These are phyloP conservation scores for Lacanobia oleracea DNA, from an alignment of 2,888 invertebrate genomes.

Conservation along the genomic window DNA sequence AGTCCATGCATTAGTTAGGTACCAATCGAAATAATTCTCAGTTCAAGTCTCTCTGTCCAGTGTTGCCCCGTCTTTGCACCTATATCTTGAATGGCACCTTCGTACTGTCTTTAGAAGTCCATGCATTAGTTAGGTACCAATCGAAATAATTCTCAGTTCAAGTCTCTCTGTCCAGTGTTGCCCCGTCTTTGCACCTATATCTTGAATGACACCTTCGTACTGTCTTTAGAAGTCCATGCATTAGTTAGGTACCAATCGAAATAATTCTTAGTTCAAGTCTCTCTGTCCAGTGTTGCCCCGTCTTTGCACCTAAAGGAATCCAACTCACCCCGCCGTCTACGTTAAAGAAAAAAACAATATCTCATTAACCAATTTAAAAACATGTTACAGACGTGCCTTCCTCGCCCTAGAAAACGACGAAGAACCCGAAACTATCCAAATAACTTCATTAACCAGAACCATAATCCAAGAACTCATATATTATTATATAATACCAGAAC, in stretches of 20 bases:
- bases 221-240: not conserved
- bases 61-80: not conserved
- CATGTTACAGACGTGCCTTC: constrained; percentile 28
- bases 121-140: not conserved
- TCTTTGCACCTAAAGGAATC: not conserved
- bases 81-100: not conserved
- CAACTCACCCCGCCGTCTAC: not conserved
- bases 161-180: not conserved
- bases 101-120: not conserved
- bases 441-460: not conserved
- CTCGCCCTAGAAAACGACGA: constrained; percentile 7
- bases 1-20: not conserved
- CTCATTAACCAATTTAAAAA: not conserved
- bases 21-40: not conserved
- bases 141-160: no score
- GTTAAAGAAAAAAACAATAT: not conserved
- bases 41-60: not conserved
- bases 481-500: not conserved
- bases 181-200: no score
- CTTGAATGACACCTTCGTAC: not conserved
- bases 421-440: constrained; percentile 5
- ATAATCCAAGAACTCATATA: not conserved
- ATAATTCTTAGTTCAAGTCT: not conserved
- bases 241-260: not conserved
- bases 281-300: not conserved